Percentiles rank a stretch among this genome's conserved stretches.
These are phyloP conservation scores for Neofelis nebulosa DNA, from an alignment of 2,113 vertebrate species.

Conservation along the genomic window DNA sequence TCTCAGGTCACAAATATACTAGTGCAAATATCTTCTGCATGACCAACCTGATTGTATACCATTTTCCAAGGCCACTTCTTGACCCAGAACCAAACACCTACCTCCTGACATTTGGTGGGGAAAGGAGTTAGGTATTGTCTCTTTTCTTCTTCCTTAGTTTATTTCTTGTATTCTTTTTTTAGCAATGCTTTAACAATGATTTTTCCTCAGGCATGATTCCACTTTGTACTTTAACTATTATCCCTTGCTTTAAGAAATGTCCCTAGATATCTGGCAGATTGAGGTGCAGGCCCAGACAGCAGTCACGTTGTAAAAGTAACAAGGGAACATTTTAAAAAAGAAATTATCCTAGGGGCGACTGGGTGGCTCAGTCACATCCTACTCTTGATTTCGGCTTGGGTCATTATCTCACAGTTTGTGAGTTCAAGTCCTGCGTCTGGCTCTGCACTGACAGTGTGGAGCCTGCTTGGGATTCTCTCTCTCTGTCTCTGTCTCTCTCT, in stretches of 20 bases:
- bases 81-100: background rate
- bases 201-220: background rate
- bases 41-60: background rate
- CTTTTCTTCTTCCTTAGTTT: background rate
- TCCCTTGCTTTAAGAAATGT: background rate
- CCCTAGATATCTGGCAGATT: background rate
- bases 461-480: too few species aligned
- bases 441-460: too few species aligned
- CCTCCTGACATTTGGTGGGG: background rate
- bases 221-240: slow-evolving; percentile 6
- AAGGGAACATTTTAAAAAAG: background rate
- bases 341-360: background rate
- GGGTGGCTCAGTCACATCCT: too few species aligned
- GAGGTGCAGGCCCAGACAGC: background rate
- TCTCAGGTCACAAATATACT: background rate
- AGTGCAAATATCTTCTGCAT: background rate
- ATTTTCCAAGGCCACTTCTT: background rate
- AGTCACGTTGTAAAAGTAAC: background rate
- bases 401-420: too few species aligned
- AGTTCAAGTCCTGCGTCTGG: too few species aligned
- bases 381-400: too few species aligned
- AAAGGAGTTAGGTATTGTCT: background rate
- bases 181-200: background rate
- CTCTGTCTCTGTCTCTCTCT: too few species aligned
- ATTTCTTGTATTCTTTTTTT: background rate